phyloP scores from a whole-genome alignment of 2,113 vertebrate species.

The Ctenomys sociabilis region DNA sequence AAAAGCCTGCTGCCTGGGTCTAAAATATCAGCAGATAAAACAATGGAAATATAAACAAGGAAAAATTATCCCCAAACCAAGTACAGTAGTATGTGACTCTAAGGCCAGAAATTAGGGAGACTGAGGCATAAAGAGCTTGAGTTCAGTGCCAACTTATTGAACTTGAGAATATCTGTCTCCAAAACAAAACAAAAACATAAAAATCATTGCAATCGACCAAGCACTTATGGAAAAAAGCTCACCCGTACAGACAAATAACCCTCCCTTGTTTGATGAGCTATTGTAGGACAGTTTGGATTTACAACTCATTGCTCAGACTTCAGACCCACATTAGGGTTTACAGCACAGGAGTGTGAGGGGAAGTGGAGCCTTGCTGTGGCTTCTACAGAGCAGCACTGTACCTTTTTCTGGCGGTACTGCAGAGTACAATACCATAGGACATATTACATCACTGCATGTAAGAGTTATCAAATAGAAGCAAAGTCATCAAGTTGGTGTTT shows the following conservation, averaged over 20 bases:
- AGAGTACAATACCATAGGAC: too few species aligned
- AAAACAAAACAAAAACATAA: neutral
- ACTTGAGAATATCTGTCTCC: neutral
- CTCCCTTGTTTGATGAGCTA: neutral
- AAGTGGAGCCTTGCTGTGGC: neutral
- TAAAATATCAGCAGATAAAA: neutral
- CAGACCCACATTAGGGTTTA: neutral
- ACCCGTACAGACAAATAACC: neutral
- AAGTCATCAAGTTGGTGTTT: neutral
- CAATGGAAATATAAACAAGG: neutral
- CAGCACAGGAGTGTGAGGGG: neutral
- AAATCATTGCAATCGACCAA: neutral
- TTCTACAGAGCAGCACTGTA: neutral
- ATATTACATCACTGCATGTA: neutral
- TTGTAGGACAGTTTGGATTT: neutral
- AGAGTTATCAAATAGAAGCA: neutral
- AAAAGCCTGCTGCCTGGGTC: neutral
- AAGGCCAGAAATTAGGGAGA: neutral
- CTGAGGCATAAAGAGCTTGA: neutral
- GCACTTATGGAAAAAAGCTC: neutral
- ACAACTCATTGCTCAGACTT: neutral
- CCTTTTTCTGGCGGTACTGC: neutral
- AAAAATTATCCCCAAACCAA: neutral
- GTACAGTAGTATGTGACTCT: neutral
- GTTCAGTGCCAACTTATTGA: neutral